Percentiles rank a stretch among this genome's conserved stretches.
Evolutionary conservation across 23 tunicate genomes (phyloP).

Genomic region (Diplosoma virens): DNA sequence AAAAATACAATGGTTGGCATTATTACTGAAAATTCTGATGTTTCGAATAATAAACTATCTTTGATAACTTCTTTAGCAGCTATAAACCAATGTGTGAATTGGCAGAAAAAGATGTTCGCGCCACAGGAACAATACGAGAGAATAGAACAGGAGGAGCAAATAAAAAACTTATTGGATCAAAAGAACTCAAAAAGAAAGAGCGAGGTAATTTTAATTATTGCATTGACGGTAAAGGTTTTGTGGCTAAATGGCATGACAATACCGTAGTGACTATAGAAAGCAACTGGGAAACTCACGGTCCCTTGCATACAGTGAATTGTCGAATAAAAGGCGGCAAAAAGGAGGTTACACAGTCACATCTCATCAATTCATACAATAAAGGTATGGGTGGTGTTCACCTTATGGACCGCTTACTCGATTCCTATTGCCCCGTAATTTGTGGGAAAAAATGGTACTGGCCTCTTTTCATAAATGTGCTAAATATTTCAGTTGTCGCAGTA

Average conservation of each 20-base stretch:
- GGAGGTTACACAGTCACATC: not conserved
- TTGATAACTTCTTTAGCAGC: not conserved
- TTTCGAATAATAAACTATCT: not conserved
- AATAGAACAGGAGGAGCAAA: constrained; percentile 1
- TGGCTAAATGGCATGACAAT: constrained; percentile 12
- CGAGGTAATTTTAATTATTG: constrained; percentile 3
- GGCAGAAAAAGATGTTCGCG: not conserved
- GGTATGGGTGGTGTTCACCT: not conserved
- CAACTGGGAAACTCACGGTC: constrained; percentile 13
- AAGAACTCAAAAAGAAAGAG: not conserved
- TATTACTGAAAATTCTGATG: not conserved
- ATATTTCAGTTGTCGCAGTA: constrained; percentile 1
- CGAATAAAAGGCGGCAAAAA: not conserved
- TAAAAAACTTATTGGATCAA: not conserved
- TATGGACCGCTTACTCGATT: not conserved
- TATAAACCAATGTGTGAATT: not conserved
- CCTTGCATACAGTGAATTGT: not conserved
- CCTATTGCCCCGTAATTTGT: not conserved
- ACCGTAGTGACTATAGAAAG: not conserved
- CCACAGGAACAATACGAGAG: not conserved
- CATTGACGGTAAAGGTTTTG: constrained; percentile 3
- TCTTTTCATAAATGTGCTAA: not conserved
- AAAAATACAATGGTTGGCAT: not conserved
- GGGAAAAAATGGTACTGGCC: not conserved
- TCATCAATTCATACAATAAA: not conserved